Evolutionary conservation across 2,888 invertebrate species (phyloP).

Genomic region (Clanis bilineata): DNA sequence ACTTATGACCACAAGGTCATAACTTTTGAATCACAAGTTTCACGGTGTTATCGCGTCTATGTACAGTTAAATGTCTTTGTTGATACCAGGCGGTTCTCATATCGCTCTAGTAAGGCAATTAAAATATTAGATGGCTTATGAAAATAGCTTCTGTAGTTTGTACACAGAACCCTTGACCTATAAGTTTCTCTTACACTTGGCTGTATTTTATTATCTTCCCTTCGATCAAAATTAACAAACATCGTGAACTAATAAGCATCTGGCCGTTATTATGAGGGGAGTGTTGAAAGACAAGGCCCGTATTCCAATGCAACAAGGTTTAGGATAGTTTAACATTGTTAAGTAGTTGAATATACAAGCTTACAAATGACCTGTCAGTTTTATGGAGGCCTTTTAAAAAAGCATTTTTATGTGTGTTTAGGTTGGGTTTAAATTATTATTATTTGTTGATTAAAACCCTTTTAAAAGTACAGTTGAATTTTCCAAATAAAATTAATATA

Average conservation of each 20-base stretch:
- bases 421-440: not conserved
- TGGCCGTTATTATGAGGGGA: slow-evolving; percentile 4
- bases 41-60: too few species aligned
- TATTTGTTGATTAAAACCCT: slow-evolving; percentile 2
- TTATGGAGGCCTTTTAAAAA: slow-evolving; percentile 37
- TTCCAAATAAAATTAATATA: too few species aligned
- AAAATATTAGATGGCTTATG: too few species aligned
- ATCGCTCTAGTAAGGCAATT: too few species aligned
- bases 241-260: slow-evolving; percentile 3
- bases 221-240: slow-evolving; percentile 8
- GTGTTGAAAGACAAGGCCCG: not conserved
- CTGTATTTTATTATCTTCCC: slow-evolving; percentile 5
- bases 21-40: too few species aligned
- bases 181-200: not conserved
- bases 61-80: too few species aligned
- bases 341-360: slow-evolving; percentile 35
- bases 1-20: too few species aligned
- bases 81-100: too few species aligned
- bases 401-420: slow-evolving; percentile 21
- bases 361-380: slow-evolving; percentile 40
- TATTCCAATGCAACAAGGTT: slow-evolving; percentile 5
- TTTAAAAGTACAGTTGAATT: not conserved
- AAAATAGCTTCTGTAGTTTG: too few species aligned
- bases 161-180: too few species aligned
- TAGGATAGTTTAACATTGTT: not conserved